Evolutionary conservation across 2,888 invertebrate species (phyloP).

Genomic region (Tigriopus californicus): DNA sequence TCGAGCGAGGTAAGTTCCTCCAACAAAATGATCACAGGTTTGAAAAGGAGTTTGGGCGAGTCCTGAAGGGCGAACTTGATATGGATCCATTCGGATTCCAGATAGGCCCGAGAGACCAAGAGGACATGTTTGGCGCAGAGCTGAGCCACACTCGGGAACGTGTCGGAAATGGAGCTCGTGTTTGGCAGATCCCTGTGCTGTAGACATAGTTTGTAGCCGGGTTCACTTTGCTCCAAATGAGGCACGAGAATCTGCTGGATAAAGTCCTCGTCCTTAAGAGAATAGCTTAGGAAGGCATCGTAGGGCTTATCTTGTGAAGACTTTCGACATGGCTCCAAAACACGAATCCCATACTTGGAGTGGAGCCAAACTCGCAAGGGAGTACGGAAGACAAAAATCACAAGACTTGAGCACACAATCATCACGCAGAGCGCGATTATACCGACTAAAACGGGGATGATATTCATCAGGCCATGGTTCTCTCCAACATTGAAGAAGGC

Average conservation of each 20-base stretch:
- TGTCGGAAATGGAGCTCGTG: slow-evolving; percentile 29
- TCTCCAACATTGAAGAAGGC: slow-evolving; percentile 59
- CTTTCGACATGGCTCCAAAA: slow-evolving; percentile 39
- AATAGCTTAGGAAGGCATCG: slow-evolving; percentile 82
- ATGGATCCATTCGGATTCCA: slow-evolving; percentile 81
- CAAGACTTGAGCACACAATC: slow-evolving; percentile 50
- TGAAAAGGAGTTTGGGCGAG: slow-evolving; percentile 16
- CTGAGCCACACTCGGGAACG: slow-evolving; percentile 60
- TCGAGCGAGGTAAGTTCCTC: slow-evolving; percentile 48
- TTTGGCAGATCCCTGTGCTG: slow-evolving; percentile 64
- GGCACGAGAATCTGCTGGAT: slow-evolving; percentile 64
- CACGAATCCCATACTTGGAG: slow-evolving; percentile 61
- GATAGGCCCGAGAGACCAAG: slow-evolving; percentile 67
- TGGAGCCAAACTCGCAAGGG: slow-evolving; percentile 70
- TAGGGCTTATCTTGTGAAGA: slow-evolving; percentile 53
- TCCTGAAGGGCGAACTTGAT: slow-evolving; percentile 43
- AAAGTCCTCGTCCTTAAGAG: slow-evolving; percentile 74
- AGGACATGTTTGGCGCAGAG: slow-evolving; percentile 51
- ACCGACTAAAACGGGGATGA: slow-evolving; percentile 62
- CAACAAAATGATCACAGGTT: slow-evolving; percentile 33
- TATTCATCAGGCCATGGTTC: slow-evolving; percentile 36
- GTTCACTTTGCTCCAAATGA: slow-evolving; percentile 61
- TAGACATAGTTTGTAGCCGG: slow-evolving; percentile 56
- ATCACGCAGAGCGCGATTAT: slow-evolving; percentile 56
- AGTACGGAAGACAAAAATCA: slow-evolving; percentile 66